Evolutionary conservation across 2,113 vertebrate genomes (phyloP).

Genomic region (Glaucidium brasilianum): DNA sequence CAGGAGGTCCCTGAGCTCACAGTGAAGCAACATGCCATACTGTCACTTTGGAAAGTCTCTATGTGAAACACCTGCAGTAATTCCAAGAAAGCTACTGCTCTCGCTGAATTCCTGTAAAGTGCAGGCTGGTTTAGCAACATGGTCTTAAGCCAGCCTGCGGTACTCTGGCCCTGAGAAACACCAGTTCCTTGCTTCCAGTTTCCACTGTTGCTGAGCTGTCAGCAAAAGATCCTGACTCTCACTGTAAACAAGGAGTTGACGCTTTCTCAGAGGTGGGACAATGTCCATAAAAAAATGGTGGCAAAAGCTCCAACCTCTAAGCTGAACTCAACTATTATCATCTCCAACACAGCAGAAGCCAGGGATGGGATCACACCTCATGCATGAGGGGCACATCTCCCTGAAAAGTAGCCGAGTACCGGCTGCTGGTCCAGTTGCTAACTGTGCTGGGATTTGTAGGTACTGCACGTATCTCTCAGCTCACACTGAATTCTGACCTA

Average conservation of each 20-base stretch:
- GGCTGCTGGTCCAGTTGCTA: neutral
- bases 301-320: neutral
- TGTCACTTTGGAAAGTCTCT: neutral
- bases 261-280: neutral
- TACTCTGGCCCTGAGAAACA: neutral
- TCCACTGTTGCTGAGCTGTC: neutral
- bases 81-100: neutral
- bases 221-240: neutral
- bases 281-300: neutral
- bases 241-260: neutral
- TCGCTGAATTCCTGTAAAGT: neutral
- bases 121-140: neutral
- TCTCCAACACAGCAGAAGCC: neutral
- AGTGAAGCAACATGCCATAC: neutral
- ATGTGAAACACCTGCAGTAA: neutral
- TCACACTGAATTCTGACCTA: neutral
- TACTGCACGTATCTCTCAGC: neutral
- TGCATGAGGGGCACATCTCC: rapidly evolving
- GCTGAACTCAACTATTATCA: neutral
- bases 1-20: neutral
- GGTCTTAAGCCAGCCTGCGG: neutral
- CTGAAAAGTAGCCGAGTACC: neutral
- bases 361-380: neutral
- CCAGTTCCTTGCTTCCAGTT: neutral
- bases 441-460: neutral